A percentile compares a stretch with the other conserved stretches of the same genome.
Conservation (phyloP, 2,888 invertebrate species). For the Automeris io region DNA sequence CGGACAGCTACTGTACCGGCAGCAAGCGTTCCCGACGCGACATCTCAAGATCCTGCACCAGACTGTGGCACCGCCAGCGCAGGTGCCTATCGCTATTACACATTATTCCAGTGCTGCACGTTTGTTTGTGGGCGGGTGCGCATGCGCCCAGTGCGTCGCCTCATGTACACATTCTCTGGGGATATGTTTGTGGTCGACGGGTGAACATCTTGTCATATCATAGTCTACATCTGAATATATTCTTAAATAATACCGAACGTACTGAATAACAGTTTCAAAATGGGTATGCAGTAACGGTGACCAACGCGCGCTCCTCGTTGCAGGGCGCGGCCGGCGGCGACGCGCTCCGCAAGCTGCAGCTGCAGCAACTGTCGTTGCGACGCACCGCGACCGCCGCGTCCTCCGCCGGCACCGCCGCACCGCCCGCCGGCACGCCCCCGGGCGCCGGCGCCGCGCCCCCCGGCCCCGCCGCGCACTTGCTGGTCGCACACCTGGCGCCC, state of each 20-base stretch:
- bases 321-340: conserved; percentile 53
- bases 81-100: conserved; percentile 17
- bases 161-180: neutral
- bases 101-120: neutral
- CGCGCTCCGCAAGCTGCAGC: conserved; percentile 41
- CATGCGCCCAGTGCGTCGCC: neutral
- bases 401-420: conserved; percentile 15
- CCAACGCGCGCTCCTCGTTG: too few species aligned
- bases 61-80: conserved; percentile 29
- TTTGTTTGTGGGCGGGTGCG: neutral
- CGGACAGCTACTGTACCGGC: conserved; percentile 79
- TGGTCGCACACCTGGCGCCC: conserved; percentile 7
- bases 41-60: conserved; percentile 70
- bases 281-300: neutral
- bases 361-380: conserved; percentile 41
- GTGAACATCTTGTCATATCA: too few species aligned
- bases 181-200: neutral
- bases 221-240: too few species aligned
- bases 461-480: conserved; percentile 14
- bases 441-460: conserved; percentile 7
- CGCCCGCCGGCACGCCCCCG: conserved; percentile 8
- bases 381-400: conserved; percentile 24
- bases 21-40: conserved; percentile 68
- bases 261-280: neutral
- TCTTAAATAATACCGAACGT: neutral